Evolutionary conservation across 1,140 invertebrate species (phyloP), one percentile per base, ranked within the genome.

Genomic region (Heliconius nattereri): DNA sequence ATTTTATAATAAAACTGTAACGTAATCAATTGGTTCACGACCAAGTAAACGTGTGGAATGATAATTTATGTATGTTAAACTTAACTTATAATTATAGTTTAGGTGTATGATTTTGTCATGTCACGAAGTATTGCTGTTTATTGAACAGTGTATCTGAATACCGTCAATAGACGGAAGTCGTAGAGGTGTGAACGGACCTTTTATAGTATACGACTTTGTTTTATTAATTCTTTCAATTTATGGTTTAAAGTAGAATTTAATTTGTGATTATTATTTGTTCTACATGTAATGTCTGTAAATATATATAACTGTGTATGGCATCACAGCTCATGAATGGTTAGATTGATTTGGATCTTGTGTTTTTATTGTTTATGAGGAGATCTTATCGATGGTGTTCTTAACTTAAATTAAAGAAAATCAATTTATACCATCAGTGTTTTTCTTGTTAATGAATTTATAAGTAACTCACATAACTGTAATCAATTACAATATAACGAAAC

Each of bases 51-150:
- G 60, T 29, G 26, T 29, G 23, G 60, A 66, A 66, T 66, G 60
- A 66, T 66, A 29, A 66, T 26, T 66, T 66, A 66, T 66, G 19
- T 23, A n/a, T 23, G 60, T 66, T 66, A 45, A 45, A 16, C 40
- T 45, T 45, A 45, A 66, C 23, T 29, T 13, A 13, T 66, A 13
- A 66, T 23, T 66, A 66, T 66, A 66, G 26, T n/a, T 66, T 23
- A 57, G 54, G 60, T 66, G 23, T 66, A 26, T 29, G 26, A 66
- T 26, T 26, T 16, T 66, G 60, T 66, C 60, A 23, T 11, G 60
- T 66, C 60, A 66, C 60, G 60, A 26, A 26, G 54, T 66, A 66
- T 66, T 74, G 40, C 60, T 66, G 26, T 66, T 66, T 29, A 66
- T 29, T 66, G 26, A n/a, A n/a, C n/a, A n/a, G n/a, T n/a, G n/a